Evolutionary conservation across 2,113 vertebrate species (phyloP).

Genomic region (Tachysurus vachellii): DNA sequence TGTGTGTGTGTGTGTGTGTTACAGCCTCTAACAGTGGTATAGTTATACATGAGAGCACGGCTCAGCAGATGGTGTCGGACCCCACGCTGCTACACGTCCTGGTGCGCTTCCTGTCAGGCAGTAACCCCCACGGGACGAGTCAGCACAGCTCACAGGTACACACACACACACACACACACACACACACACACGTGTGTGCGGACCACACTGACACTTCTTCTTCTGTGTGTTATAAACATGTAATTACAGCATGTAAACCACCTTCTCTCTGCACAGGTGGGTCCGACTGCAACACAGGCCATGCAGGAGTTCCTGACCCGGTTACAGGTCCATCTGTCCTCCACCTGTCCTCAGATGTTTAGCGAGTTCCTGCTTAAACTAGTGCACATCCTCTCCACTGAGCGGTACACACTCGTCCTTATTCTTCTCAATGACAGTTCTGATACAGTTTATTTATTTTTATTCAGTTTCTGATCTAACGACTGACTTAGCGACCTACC

Average conservation of each 20-base stretch:
- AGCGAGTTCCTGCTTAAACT: slow-evolving; percentile 97
- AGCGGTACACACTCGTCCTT: slow-evolving; percentile 79
- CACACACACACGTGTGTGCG: not conserved
- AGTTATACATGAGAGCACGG: slow-evolving; percentile 88
- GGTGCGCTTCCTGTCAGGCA: slow-evolving; percentile 96
- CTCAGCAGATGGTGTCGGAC: slow-evolving; percentile 95
- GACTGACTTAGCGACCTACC: not conserved
- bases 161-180: not conserved
- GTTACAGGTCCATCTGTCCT: slow-evolving; percentile 95
- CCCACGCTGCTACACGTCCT: slow-evolving; percentile 92
- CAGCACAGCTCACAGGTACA: slow-evolving; percentile 94
- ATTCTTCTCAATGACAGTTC: no score
- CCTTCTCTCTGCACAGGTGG: slow-evolving; percentile 74
- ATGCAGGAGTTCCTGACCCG: slow-evolving; percentile 98
- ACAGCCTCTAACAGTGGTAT: slow-evolving; percentile 81
- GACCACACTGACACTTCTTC: not conserved
- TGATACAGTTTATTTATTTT: not conserved
- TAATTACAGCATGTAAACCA: not conserved
- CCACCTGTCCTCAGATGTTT: slow-evolving; percentile 95
- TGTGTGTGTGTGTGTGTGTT: slow-evolving; percentile 48
- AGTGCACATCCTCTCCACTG: slow-evolving; percentile 95
- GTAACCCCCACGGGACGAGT: slow-evolving; percentile 91
- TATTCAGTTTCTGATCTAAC: not conserved
- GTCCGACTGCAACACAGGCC: slow-evolving; percentile 97
- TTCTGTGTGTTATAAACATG: not conserved